Evolutionary conservation across 2,797 vertebrate species (phyloP).

Genomic region (Lepidocolaptes lacrymiger): DNA sequence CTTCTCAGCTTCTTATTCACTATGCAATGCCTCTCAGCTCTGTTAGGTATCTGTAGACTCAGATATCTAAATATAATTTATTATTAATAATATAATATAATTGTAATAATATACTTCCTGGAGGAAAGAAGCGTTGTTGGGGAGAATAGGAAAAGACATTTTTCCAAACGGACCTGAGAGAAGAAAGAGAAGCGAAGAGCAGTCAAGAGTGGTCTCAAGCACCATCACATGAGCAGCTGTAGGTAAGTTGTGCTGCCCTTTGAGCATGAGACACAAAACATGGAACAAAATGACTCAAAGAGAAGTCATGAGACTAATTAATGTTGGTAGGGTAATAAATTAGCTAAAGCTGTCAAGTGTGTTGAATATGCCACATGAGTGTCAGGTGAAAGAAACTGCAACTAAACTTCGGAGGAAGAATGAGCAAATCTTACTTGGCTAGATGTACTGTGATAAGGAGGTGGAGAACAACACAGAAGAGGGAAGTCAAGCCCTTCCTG

Average conservation of each 20-base stretch:
- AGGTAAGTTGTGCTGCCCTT: neutral
- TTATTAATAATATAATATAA: neutral
- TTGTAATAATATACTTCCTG: neutral
- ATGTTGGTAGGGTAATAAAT: too few relatives aligned
- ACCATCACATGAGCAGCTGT: neutral
- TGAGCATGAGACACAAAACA: neutral
- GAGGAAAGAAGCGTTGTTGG: neutral
- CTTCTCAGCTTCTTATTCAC: neutral
- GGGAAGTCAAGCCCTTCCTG: neutral
- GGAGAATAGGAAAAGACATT: neutral
- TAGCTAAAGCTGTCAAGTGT: too few relatives aligned
- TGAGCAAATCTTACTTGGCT: neutral
- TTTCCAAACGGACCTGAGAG: neutral
- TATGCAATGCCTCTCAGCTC: neutral
- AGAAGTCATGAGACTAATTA: neutral
- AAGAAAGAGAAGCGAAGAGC: neutral
- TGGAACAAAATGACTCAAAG: neutral
- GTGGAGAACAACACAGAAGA: neutral
- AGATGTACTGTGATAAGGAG: neutral
- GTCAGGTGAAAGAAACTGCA: neutral
- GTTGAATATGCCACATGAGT: too few relatives aligned
- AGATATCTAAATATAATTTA: accelerated
- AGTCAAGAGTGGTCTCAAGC: neutral
- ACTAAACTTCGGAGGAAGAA: neutral
- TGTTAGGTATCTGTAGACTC: neutral